phyloP scores from a whole-genome alignment of 1,140 invertebrate species.

The Bombus haemorrhoidalis region DNA sequence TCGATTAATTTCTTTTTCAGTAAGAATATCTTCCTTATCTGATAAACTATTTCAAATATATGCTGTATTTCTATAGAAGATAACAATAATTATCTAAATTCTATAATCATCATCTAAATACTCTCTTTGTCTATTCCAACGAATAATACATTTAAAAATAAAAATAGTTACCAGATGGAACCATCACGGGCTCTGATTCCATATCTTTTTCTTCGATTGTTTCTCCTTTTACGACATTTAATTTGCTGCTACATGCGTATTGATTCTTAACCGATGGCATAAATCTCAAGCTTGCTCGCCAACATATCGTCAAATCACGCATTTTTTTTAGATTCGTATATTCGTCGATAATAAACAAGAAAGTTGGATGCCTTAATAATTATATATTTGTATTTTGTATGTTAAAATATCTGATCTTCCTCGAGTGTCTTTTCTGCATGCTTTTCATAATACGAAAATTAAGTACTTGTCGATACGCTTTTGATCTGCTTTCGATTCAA shows the following conservation, averaged over 20 bases:
- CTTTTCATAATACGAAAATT: background rate
- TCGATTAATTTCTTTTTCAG: background rate
- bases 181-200: constrained; percentile 64
- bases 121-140: background rate
- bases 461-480: background rate
- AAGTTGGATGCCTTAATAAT: background rate
- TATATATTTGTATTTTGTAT: background rate
- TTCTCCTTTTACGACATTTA: background rate
- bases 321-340: background rate
- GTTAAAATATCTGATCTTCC: background rate
- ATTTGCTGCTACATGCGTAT: background rate
- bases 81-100: no score
- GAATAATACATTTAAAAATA: background rate
- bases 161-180: constrained; percentile 70
- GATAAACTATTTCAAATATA: background rate
- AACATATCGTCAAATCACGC: background rate
- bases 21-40: background rate
- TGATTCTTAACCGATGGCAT: background rate
- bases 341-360: background rate
- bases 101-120: background rate
- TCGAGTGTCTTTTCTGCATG: no score
- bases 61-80: no score
- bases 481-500: background rate
- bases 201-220: constrained; percentile 30
- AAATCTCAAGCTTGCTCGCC: background rate